Percentiles rank a stretch among this genome's conserved stretches.
phyloP scores from a whole-genome alignment of 2,113 vertebrate species.

The Muntiacus reevesi region DNA sequence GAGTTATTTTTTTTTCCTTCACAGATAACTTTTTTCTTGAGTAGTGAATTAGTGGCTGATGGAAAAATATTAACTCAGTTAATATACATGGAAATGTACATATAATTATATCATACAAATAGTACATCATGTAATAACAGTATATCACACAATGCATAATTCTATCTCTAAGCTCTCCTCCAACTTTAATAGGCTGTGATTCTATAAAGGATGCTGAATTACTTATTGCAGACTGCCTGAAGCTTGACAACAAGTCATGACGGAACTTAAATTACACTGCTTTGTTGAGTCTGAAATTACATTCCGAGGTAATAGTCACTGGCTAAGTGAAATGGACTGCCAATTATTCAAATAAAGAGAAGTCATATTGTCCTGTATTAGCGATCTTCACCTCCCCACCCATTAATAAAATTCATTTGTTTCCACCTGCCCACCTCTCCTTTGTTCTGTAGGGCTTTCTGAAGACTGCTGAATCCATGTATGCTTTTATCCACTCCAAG shows the following conservation, averaged over 20 bases:
- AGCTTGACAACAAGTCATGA: not conserved
- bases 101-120: not conserved
- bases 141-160: not conserved
- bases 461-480: not conserved
- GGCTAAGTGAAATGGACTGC: not conserved
- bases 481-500: constrained; percentile 29
- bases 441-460: constrained; percentile 31
- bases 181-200: not conserved
- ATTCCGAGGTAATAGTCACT: not conserved
- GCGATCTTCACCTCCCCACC: not conserved
- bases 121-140: not conserved
- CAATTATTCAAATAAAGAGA: constrained; percentile 46
- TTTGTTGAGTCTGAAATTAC: constrained; percentile 45
- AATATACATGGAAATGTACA: not conserved
- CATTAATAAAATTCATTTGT: constrained; percentile 14
- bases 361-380: not conserved
- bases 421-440: not conserved
- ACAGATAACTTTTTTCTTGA: not conserved
- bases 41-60: not conserved
- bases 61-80: constrained; percentile 15
- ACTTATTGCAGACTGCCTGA: not conserved
- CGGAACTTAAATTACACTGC: not conserved
- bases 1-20: not conserved
- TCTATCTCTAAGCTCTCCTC: not conserved
- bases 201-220: not conserved